Conservation (phyloP, 53 echinoderm and acorn worm genomes). For the Zoroaster sp. region DNA sequence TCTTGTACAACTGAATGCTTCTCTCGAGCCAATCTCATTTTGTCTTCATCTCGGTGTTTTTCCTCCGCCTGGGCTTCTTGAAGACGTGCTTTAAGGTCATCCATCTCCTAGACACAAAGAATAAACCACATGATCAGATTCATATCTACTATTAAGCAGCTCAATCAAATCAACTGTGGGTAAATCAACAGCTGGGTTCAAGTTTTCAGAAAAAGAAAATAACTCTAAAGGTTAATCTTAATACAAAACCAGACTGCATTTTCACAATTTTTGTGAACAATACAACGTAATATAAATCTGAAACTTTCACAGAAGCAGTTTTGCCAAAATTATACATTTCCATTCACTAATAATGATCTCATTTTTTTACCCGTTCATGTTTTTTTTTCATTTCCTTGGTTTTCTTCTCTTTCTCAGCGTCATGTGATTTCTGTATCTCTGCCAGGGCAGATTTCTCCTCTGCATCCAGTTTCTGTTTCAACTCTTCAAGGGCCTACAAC, state of each 20-base stretch:
- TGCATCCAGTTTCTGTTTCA: constrained; percentile 64
- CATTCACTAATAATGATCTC: too few relatives aligned
- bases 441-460: constrained; percentile 64
- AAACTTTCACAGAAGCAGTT: too few relatives aligned
- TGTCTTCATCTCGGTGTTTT: constrained; percentile 80
- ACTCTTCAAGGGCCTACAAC: constrained; percentile 66
- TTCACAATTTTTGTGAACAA: too few relatives aligned
- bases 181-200: too few relatives aligned
- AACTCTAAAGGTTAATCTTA: too few relatives aligned
- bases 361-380: constrained; percentile 91
- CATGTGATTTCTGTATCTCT: constrained; percentile 66
- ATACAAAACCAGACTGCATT: too few relatives aligned
- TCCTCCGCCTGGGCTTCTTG: constrained; percentile 84
- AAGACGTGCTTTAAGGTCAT: constrained; percentile 77
- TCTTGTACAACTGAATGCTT: constrained; percentile 86
- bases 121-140: too few relatives aligned
- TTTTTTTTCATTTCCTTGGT: constrained; percentile 73
- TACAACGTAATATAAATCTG: too few relatives aligned
- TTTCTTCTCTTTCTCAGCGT: constrained; percentile 67
- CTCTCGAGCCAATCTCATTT: constrained; percentile 76
- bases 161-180: too few relatives aligned
- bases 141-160: too few relatives aligned
- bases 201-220: too few relatives aligned
- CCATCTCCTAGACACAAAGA: constrained; percentile 74
- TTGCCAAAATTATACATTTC: too few relatives aligned